Evolutionary conservation across 2,888 invertebrate species (phyloP).

Genomic region (Amaurobius ferox): DNA sequence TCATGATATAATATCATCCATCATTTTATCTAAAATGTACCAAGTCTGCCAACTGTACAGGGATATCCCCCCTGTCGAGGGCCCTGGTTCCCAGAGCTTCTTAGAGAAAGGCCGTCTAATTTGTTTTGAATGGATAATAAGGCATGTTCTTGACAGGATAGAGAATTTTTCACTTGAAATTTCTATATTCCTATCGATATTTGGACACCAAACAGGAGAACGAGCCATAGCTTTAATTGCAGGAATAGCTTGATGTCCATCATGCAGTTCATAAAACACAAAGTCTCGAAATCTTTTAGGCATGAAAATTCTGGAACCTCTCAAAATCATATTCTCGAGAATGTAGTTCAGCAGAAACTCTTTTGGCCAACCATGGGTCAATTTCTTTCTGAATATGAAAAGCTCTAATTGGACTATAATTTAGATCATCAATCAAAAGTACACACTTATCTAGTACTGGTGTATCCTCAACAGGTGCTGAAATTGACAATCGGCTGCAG

Average conservation of each 20-base stretch:
- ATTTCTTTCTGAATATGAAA: not conserved
- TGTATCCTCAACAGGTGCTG: not conserved
- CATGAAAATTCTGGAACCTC: not conserved
- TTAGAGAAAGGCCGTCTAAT: constrained; percentile 51
- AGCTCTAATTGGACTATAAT: not conserved
- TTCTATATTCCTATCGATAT: constrained; percentile 73
- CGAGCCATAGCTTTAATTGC: constrained; percentile 75
- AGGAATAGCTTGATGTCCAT: constrained; percentile 70
- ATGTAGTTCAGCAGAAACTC: not conserved
- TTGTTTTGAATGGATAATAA: constrained; percentile 74
- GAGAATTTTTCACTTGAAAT: constrained; percentile 25
- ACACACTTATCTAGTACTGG: not conserved
- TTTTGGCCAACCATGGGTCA: not conserved
- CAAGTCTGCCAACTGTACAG: no score
- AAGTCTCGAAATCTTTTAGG: not conserved
- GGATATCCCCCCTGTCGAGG: no score
- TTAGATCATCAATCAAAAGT: not conserved
- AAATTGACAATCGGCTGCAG: constrained; percentile 75
- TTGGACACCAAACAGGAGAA: constrained; percentile 75
- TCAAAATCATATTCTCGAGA: not conserved
- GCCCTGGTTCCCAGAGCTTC: constrained; percentile 66
- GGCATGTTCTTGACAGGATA: constrained; percentile 6
- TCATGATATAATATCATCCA: no score
- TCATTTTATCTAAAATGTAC: no score
- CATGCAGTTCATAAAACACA: not conserved